phyloP scores from a whole-genome alignment of 1,140 invertebrate genomes.

The Leguminivora glycinivorella region DNA sequence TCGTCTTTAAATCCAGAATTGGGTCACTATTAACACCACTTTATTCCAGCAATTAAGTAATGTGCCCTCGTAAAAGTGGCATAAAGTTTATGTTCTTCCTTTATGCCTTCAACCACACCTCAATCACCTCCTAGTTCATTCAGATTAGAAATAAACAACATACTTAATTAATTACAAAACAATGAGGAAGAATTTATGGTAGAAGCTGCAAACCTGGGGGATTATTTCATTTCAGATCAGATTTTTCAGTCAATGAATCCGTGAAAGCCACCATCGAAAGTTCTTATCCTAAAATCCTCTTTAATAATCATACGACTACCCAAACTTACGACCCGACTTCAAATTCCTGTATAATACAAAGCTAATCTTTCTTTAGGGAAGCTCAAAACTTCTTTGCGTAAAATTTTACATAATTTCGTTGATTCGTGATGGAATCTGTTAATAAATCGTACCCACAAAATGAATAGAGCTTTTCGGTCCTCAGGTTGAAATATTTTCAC shows the following conservation, averaged over 20 bases:
- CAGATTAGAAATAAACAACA: slow-evolving; percentile 16
- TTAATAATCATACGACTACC: too few relatives aligned
- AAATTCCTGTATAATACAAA: too few relatives aligned
- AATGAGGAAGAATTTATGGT: neutral
- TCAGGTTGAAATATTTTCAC: neutral
- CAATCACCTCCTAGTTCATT: slow-evolving; percentile 18
- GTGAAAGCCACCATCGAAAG: too few relatives aligned
- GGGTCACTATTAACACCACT: neutral
- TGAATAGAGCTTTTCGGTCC: neutral
- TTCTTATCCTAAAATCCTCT: too few relatives aligned
- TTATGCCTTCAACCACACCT: slow-evolving; percentile 17
- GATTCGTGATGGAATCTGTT: neutral
- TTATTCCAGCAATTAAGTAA: slow-evolving; percentile 26
- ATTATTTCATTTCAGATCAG: too few relatives aligned
- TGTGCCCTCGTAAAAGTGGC: slow-evolving; percentile 20
- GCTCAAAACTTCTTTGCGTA: neutral
- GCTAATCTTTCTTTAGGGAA: neutral
- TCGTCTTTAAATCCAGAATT: neutral
- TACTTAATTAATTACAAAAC: neutral
- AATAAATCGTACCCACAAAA: neutral
- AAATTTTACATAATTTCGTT: neutral
- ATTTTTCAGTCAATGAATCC: too few relatives aligned
- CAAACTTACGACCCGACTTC: too few relatives aligned
- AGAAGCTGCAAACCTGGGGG: neutral
- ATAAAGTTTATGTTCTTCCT: slow-evolving; percentile 17